phyloP scores from a whole-genome alignment of 1,140 invertebrate species.

The Tetragnatha versicolor region DNA sequence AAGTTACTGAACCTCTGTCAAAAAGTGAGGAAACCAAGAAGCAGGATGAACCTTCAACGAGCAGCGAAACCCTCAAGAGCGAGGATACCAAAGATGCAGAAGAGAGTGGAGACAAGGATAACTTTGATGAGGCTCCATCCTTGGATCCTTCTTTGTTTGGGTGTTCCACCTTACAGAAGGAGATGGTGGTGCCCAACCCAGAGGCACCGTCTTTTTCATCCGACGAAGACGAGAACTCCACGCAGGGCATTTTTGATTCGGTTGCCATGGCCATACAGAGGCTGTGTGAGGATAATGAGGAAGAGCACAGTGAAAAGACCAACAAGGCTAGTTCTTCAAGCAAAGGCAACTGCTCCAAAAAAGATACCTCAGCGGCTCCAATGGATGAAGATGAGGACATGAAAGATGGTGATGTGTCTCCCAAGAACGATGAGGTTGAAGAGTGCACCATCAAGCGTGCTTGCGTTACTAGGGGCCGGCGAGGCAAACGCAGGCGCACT shows the following conservation, averaged over 20 bases:
- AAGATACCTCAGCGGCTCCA: slow-evolving; percentile 2
- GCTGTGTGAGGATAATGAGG: slow-evolving; percentile 56
- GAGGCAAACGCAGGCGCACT: slow-evolving; percentile 36
- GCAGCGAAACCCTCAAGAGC: not conserved
- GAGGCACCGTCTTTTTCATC: slow-evolving; percentile 57
- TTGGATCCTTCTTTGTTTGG: slow-evolving; percentile 42
- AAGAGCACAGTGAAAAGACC: slow-evolving; percentile 30
- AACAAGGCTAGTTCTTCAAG: slow-evolving; percentile 16
- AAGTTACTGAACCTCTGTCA: not conserved
- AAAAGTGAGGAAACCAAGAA: slow-evolving; percentile 22
- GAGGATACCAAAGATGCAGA: slow-evolving; percentile 18
- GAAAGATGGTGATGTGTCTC: not conserved
- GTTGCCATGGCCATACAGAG: slow-evolving; percentile 55
- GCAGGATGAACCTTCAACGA: not conserved
- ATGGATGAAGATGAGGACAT: not conserved
- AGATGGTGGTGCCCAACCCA: slow-evolving; percentile 53
- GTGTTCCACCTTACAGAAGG: slow-evolving; percentile 39
- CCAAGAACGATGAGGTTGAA: slow-evolving; percentile 13
- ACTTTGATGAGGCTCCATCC: slow-evolving; percentile 51
- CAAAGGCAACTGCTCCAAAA: slow-evolving; percentile 8
- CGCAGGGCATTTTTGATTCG: slow-evolving; percentile 51
- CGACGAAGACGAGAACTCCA: slow-evolving; percentile 55
- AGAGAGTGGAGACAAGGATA: slow-evolving; percentile 35
- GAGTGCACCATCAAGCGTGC: slow-evolving; percentile 41
- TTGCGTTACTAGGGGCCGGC: slow-evolving; percentile 16